Conservation (phyloP, 2,888 invertebrate species). For the Sarcophaga caerulescens region DNA sequence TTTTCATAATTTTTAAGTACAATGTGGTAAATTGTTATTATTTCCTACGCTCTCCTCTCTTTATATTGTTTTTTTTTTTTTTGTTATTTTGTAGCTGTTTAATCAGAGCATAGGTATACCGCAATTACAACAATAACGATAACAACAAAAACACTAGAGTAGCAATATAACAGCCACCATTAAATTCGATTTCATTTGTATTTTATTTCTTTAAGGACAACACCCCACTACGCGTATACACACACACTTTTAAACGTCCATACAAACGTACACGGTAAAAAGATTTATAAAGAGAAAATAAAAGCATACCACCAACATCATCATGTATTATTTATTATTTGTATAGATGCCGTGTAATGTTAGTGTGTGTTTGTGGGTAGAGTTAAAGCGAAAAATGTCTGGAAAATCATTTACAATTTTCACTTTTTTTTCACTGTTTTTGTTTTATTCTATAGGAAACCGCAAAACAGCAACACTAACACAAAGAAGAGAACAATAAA, state of each 20-base stretch:
- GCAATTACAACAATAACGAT: constrained; percentile 40
- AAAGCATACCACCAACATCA: too few relatives aligned
- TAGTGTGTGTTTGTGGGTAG: constrained; percentile 15
- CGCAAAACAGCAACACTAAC: constrained; percentile 1
- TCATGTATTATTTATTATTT: neutral
- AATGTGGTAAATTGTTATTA: constrained; percentile 20
- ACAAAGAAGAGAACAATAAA: neutral
- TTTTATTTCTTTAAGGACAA: constrained; percentile 56
- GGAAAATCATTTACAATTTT: constrained; percentile 60
- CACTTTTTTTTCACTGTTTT: constrained; percentile 40
- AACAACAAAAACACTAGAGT: neutral
- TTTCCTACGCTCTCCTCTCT: neutral
- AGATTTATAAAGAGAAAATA: constrained; percentile 8
- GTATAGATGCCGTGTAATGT: neutral
- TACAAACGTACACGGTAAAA: constrained; percentile 1
- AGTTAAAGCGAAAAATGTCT: constrained; percentile 63
- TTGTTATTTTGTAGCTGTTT: constrained; percentile 26
- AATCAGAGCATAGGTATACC: constrained; percentile 36
- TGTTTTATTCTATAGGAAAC: neutral
- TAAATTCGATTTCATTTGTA: constrained; percentile 43
- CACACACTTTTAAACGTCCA: neutral
- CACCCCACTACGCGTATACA: constrained; percentile 44
- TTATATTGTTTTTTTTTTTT: constrained; percentile 17
- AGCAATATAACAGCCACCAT: constrained; percentile 26
- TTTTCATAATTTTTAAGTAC: constrained; percentile 11